phyloP scores from a whole-genome alignment of 2,888 invertebrate species.

The Xiphydria camelus region DNA sequence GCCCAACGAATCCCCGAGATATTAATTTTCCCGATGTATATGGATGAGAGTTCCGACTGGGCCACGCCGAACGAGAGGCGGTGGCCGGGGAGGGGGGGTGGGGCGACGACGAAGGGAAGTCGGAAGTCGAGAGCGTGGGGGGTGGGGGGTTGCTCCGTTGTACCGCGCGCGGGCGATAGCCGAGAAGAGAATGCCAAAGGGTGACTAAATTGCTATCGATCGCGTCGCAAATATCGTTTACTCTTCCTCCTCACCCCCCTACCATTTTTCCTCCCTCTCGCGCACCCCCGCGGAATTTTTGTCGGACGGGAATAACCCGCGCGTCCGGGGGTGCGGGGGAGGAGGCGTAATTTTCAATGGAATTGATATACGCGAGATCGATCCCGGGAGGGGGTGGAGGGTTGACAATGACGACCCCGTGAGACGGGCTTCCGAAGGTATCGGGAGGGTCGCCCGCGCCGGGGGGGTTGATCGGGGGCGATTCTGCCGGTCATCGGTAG shows the following conservation, averaged over 20 bases:
- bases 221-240: slow-evolving; percentile 40
- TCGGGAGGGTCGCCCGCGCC: slow-evolving; percentile 18
- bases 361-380: no score
- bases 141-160: slow-evolving; percentile 15
- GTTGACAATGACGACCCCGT: no score
- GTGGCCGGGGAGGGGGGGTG: slow-evolving; percentile 8
- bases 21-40: slow-evolving; percentile 57
- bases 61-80: background rate
- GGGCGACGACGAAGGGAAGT: slow-evolving; percentile 10
- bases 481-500: no score
- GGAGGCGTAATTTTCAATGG: no score
- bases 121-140: slow-evolving; percentile 7
- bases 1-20: slow-evolving; percentile 38
- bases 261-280: no score
- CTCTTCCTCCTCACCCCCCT: no score
- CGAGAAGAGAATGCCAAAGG: slow-evolving; percentile 33
- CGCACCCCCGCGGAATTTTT: no score
- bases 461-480: no score
- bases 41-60: slow-evolving; percentile 49
- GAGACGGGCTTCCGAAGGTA: no score
- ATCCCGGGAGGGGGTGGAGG: no score
- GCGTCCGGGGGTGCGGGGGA: no score
- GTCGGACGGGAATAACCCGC: no score
- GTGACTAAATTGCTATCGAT: slow-evolving; percentile 44
- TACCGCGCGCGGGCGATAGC: slow-evolving; percentile 6